These are phyloP conservation scores for Tetrapedia diversipes DNA, from an alignment of 2,888 invertebrate genomes.

Conservation along the genomic window DNA sequence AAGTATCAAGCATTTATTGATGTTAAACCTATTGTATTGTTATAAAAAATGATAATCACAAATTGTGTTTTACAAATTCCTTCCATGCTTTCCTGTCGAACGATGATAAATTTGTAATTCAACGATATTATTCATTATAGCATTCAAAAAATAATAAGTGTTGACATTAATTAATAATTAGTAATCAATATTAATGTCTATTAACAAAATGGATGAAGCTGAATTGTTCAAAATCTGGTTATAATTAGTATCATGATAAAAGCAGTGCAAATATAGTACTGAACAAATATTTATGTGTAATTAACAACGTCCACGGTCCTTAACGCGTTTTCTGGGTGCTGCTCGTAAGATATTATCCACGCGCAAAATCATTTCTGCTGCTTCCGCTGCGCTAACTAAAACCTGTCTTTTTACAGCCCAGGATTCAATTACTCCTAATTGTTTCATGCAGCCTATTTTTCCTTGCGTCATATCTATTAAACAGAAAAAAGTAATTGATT, in stretches of 20 bases:
- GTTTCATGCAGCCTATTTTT: constrained; percentile 94
- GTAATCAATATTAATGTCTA: constrained; percentile 33
- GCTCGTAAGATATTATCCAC: constrained; percentile 98
- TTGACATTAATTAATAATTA: constrained; percentile 23
- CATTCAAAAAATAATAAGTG: constrained; percentile 21
- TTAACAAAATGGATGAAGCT: constrained; percentile 34
- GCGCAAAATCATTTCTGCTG: constrained; percentile 99
- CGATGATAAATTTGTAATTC: constrained; percentile 22
- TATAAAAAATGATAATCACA: constrained; percentile 58
- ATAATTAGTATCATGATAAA: constrained; percentile 40
- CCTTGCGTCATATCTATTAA: constrained; percentile 93
- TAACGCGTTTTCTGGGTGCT: constrained; percentile 93
- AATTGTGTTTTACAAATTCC: constrained; percentile 40
- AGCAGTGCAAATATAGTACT: constrained; percentile 56
- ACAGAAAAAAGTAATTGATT: constrained; percentile 36
- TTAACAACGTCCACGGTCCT: constrained; percentile 93
- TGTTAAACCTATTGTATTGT: constrained; percentile 65
- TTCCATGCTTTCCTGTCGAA: background rate
- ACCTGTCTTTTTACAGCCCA: constrained; percentile 98
- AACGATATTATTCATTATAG: constrained; percentile 29
- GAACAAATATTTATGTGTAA: constrained; percentile 13
- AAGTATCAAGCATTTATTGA: constrained; percentile 69
- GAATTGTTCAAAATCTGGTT: constrained; percentile 32
- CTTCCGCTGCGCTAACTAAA: constrained; percentile 96
- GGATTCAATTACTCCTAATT: constrained; percentile 97